Base-by-base conservation (phyloP, 1,140 invertebrate genomes). In the Leguminivora glycinivorella region DNA sequence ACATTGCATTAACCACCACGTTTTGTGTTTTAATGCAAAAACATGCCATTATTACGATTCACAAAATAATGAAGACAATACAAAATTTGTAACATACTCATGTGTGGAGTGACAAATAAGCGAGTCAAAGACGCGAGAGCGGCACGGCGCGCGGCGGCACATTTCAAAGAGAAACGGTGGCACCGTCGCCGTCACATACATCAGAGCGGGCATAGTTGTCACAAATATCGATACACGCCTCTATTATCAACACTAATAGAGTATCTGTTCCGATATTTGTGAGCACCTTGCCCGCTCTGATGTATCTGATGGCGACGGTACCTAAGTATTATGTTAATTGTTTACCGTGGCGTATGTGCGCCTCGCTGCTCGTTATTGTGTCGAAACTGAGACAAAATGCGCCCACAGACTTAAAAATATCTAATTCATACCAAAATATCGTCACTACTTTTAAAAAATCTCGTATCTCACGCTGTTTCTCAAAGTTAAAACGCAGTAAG, bases 291-390 rank as follows among this genome's bases (percentile, higher is more conserved):
- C n/a, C n/a, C n/a, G n/a, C n/a, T n/a, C n/a, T n/a, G n/a, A n/a
- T n/a, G n/a, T n/a, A n/a, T n/a, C n/a, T n/a, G n/a, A n/a, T n/a
- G 66, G 7, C 19, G 38, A 72, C 74, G 34, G 79, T 81, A 72
- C n/a, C n/a, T 34, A 76, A 89, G 88, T 63, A 84, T 78, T 89
- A 90, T 90, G 86, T 67, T 89, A 90, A 90, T 90, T 89, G 86
- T 86, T 90, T 90, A 90, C 82, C 84, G 85, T 88, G 77, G 85
- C 84, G 75, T 89, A 87, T 88, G 87, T 81, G 83, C 81, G 78
- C 83, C 82, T 85, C 83, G 75, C 74, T 70, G 81, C 77, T 79
- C 74, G 69, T 79, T 80, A 83, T 84, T 83, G 78, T 85, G 73
- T 74, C 70, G 66, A 71, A 78, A 81, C 74, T 78, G 79, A 78